Evolutionary conservation across 35 echinoderm and acorn worm genomes (phyloP).

Genomic region (Stichopus chloronotus): DNA sequence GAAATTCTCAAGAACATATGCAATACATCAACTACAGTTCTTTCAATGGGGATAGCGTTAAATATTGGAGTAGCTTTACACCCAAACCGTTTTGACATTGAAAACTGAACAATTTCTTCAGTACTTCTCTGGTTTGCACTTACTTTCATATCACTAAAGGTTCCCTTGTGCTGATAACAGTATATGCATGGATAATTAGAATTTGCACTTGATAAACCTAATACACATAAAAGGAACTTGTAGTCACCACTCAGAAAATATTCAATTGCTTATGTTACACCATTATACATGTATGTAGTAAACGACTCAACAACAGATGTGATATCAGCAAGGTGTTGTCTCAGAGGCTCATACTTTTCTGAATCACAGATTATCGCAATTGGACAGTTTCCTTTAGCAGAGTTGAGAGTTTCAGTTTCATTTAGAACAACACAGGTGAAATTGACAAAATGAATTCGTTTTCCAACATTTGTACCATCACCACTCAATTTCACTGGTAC

Average conservation of each 20-base stretch:
- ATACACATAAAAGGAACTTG: conserved; percentile 36
- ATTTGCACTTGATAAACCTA: conserved; percentile 21
- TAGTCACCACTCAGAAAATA: conserved; percentile 42
- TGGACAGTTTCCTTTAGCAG: too few species aligned
- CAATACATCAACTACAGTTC: conserved; percentile 6
- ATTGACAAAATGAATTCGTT: not conserved
- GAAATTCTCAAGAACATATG: conserved; percentile 42
- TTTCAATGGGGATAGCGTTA: not conserved
- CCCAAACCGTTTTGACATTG: too few species aligned
- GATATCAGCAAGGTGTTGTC: not conserved
- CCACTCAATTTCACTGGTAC: not conserved
- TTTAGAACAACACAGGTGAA: not conserved
- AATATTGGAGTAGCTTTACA: conserved; percentile 26
- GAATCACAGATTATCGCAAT: too few species aligned
- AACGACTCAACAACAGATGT: not conserved
- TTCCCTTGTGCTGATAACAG: conserved; percentile 18
- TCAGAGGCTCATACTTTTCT: not conserved
- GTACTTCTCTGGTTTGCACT: not conserved
- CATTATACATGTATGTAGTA: conserved; percentile 1
- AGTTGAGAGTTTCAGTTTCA: conserved; percentile 3
- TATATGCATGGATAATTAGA: conserved; percentile 29
- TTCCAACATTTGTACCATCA: not conserved
- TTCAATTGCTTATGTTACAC: not conserved
- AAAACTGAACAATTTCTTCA: not conserved
- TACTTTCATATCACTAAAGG: not conserved